These are phyloP conservation scores for Coturnix japonica DNA, from an alignment of 2,113 vertebrate species.

Conservation along the genomic window DNA sequence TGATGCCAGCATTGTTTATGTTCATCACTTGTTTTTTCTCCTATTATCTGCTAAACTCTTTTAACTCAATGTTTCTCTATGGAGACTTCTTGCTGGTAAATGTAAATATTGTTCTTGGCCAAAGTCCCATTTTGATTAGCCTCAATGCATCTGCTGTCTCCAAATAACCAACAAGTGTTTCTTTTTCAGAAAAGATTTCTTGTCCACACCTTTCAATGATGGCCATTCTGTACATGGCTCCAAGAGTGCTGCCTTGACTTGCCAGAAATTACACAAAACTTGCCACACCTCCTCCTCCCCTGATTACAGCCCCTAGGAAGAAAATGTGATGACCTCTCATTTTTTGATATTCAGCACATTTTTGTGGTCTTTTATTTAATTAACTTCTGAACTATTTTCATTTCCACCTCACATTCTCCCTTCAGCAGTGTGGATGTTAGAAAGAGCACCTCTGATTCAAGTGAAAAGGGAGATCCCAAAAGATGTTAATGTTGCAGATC, in stretches of 20 bases:
- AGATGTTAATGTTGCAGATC: neutral
- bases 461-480: neutral
- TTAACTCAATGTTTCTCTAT: neutral
- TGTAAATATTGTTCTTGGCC: neutral
- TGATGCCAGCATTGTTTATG: neutral
- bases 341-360: conserved; percentile 55
- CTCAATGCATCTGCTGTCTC: neutral
- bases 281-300: conserved; percentile 2
- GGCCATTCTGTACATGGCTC: neutral
- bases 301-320: conserved; percentile 3
- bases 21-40: neutral
- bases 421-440: neutral
- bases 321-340: conserved; percentile 51
- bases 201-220: neutral
- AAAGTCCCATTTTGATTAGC: neutral
- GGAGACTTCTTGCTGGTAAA: neutral
- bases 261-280: conserved; percentile 30
- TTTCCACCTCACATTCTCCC: neutral
- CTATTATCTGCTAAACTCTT: neutral
- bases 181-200: conserved; percentile 2
- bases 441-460: neutral
- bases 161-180: conserved; percentile 2
- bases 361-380: conserved; percentile 28
- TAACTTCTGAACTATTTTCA: neutral
- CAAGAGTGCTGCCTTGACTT: neutral